Evolutionary conservation across 2,113 vertebrate species (phyloP), one percentile per base, ranked within the genome.

Genomic region (Nesoenas mayeri): DNA sequence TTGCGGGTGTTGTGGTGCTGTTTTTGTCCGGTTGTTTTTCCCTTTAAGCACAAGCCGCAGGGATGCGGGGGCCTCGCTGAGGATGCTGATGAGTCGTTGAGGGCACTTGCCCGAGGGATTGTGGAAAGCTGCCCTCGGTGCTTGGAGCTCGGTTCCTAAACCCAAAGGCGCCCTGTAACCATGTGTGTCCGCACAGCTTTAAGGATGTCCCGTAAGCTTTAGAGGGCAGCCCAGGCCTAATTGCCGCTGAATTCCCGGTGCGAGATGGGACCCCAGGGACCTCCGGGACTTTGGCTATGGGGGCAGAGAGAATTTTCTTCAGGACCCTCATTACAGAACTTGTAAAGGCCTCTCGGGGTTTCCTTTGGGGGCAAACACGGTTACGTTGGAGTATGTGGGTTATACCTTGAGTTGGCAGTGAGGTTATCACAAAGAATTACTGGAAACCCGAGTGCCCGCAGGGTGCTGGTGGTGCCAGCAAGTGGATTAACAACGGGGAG

Each of bases 281-380:
- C 42, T 25, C 72, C 29, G 5, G 15, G 26, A 11, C 24, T 20
- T 44, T 48, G 85, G 50, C 56, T 19, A 2, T 21, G 24, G 32
- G 32, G 6, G 18, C 12, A 5, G 29, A 19, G 21, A 32, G 26
- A 42, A 5, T 36, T 57, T 69, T 36, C 36, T 36, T 61, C 20
- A 25, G 12, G 10, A 31, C 7, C 31, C 20, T 48, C n/a, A 3
- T 44, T 44, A 36, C 11, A 29, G 44, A 58, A 15, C 17, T 32
- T 32, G 6, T 1, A 28, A 67, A 34, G 32, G 21, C 10, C 29
- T 31, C 29, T 11, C 4, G 17, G 62, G 0, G 2, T 12, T n/a
- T 42, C 21, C 21, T 42, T 13, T 24, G 64, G 24, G 16, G 44
- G 48, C 26, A 9, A 60, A 14, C 0, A 2, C 2, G 29, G 28